phyloP scores from a whole-genome alignment of 2,113 vertebrate species.

The Siniperca knerii region DNA sequence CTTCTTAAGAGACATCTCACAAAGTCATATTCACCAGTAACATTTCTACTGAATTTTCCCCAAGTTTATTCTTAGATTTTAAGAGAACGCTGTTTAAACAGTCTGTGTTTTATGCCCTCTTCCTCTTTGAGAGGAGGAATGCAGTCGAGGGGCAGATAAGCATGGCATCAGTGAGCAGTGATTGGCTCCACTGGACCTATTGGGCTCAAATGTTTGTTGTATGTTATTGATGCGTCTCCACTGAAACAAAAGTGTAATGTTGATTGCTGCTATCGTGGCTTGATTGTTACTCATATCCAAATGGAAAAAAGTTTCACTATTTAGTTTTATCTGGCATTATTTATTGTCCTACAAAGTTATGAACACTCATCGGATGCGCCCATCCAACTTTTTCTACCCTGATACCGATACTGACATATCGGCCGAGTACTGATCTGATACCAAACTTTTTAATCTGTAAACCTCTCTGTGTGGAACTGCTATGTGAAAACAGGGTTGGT shows the following conservation, averaged over 20 bases:
- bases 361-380: background rate
- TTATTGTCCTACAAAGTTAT: background rate
- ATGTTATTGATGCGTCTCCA: background rate
- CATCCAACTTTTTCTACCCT: too few relatives aligned
- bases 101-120: constrained; percentile 21
- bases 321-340: background rate
- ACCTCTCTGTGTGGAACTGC: too few relatives aligned
- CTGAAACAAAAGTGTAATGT: background rate
- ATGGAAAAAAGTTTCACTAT: background rate
- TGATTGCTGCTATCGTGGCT: background rate
- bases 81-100: constrained; percentile 35
- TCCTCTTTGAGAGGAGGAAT: constrained; percentile 32
- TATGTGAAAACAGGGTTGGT: too few relatives aligned
- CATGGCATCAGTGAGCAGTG: constrained; percentile 7
- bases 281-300: background rate
- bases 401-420: too few relatives aligned
- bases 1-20: constrained; percentile 57
- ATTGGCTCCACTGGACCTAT: constrained; percentile 2
- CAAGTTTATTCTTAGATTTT: constrained; percentile 26
- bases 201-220: constrained; percentile 4
- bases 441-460: too few relatives aligned
- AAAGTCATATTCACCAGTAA: constrained; percentile 40
- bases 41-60: constrained; percentile 46
- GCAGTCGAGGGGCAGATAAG: constrained; percentile 40
- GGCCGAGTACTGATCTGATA: too few relatives aligned